A percentile compares a stretch with the other conserved stretches of the same genome.
Evolutionary conservation across 2,113 vertebrate species (phyloP).

Genomic region (Baryphthengus martii): DNA sequence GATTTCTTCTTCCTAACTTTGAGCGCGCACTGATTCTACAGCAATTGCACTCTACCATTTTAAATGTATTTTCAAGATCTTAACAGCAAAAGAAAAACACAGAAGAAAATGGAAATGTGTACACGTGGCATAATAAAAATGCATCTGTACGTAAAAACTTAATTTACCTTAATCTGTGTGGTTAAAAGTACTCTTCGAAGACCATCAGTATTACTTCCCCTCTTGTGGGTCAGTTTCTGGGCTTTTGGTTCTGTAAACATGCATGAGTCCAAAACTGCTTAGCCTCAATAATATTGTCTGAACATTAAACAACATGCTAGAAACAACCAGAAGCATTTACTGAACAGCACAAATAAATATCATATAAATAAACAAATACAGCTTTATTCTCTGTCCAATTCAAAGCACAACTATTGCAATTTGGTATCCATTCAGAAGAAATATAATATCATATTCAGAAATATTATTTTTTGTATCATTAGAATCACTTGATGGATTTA

Average conservation of each 20-base stretch:
- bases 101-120: not conserved
- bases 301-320: not conserved
- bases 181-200: conserved; percentile 86
- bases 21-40: not conserved
- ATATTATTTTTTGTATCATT: not conserved
- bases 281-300: not conserved
- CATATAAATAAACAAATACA: not conserved
- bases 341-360: not conserved
- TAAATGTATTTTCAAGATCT: conserved; percentile 46
- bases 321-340: not conserved
- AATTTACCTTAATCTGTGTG: conserved; percentile 89
- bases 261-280: not conserved
- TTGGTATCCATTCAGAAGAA: not conserved
- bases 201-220: conserved; percentile 74
- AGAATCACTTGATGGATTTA: conserved; percentile 57
- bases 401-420: not conserved
- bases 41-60: not conserved
- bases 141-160: not conserved
- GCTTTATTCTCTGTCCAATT: not conserved
- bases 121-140: not conserved
- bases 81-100: conserved; percentile 9
- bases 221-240: conserved; percentile 81
- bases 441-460: not conserved
- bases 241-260: conserved; percentile 69
- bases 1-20: not conserved